A percentile compares a stretch with the other conserved stretches of the same genome.
Evolutionary conservation across 2,797 vertebrate species (phyloP).

Genomic region (Columba guinea): DNA sequence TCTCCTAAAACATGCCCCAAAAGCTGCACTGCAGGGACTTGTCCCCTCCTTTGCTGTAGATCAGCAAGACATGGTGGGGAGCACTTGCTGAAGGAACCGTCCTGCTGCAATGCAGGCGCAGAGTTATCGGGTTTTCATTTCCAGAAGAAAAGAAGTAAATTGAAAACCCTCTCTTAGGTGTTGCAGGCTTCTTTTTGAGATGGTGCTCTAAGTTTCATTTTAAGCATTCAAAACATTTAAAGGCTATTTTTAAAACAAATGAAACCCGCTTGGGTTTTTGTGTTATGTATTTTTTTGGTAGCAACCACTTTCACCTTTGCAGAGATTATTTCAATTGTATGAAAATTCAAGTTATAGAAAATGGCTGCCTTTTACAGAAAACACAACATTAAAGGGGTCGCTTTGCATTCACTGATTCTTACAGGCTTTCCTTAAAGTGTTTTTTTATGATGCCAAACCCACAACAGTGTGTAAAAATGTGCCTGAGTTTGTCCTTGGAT

Average conservation of each 20-base stretch:
- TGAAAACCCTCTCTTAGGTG: neutral
- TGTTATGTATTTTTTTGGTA: neutral
- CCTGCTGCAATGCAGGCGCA: neutral
- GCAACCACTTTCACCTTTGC: neutral
- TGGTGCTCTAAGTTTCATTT: neutral
- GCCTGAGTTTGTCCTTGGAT: neutral
- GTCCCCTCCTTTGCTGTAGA: neutral
- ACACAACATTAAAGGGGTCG: neutral
- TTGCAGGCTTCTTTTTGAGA: neutral
- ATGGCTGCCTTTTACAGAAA: neutral
- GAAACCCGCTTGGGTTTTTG: neutral
- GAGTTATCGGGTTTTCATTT: neutral
- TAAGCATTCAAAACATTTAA: neutral
- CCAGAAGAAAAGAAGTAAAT: neutral
- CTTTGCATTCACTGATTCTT: neutral
- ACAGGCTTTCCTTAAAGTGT: neutral
- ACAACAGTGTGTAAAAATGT: neutral
- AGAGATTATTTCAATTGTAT: neutral
- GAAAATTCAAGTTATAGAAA: neutral
- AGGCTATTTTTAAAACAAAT: neutral
- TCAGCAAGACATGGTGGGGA: neutral
- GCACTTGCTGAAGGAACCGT: accelerated
- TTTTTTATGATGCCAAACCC: slow-evolving; percentile 2
- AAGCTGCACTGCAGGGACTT: neutral
- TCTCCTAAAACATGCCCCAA: accelerated